Evolutionary conservation across 2,888 invertebrate genomes (phyloP).

Genomic region (Carcina quercana): DNA sequence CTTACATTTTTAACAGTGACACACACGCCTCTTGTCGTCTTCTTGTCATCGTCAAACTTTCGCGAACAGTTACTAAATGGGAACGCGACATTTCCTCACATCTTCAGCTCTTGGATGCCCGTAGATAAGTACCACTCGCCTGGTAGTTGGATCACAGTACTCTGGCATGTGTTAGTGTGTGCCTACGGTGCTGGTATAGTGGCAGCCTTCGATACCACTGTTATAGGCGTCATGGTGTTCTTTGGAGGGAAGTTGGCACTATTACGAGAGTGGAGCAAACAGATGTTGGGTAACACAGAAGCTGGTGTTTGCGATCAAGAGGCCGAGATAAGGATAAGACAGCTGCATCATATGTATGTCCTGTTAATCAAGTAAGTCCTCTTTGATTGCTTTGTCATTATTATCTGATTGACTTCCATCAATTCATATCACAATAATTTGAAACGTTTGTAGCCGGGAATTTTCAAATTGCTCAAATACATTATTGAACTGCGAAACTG

Average conservation of each 20-base stretch:
- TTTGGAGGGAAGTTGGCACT: conserved; percentile 54
- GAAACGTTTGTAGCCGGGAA: too few relatives aligned
- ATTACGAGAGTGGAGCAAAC: conserved; percentile 42
- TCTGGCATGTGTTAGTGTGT: conserved; percentile 38
- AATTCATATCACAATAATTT: too few relatives aligned
- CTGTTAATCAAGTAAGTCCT: conserved; percentile 44
- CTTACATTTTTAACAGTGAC: conserved; percentile 37
- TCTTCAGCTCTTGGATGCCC: conserved; percentile 59
- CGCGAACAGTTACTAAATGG: conserved; percentile 41
- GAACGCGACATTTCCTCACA: conserved; percentile 47
- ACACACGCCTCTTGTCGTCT: conserved; percentile 38
- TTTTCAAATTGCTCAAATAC: too few relatives aligned
- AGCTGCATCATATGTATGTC: conserved; percentile 41
- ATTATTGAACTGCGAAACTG: too few relatives aligned
- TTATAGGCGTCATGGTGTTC: conserved; percentile 49
- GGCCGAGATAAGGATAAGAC: conserved; percentile 23
- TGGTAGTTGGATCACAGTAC: conserved; percentile 46
- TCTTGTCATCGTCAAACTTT: conserved; percentile 33
- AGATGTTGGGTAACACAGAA: conserved; percentile 32
- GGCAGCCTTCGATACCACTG: conserved; percentile 44
- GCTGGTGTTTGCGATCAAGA: conserved; percentile 24
- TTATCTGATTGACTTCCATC: too few relatives aligned
- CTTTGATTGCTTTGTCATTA: too few relatives aligned
- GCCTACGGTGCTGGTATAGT: conserved; percentile 42
- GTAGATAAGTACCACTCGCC: conserved; percentile 48